Conservation (phyloP, 2,888 invertebrate genomes). For the Epirrita christyi region DNA sequence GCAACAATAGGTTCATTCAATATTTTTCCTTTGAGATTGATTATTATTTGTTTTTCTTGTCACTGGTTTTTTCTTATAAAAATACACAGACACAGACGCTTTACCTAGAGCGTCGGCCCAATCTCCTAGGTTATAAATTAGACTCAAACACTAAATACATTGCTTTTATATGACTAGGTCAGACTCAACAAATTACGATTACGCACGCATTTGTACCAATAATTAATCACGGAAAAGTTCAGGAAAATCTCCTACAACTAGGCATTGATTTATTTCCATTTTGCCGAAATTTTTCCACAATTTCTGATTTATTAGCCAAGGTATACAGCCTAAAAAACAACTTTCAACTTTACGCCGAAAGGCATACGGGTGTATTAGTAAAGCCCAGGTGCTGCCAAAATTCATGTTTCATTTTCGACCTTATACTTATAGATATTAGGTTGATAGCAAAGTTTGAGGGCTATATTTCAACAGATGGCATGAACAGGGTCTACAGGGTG, state of each 20-base stretch:
- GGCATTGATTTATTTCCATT: slow-evolving; percentile 30
- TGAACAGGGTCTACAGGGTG: slow-evolving; percentile 14
- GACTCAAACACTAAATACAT: neutral
- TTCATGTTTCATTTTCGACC: slow-evolving; percentile 7
- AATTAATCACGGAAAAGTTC: slow-evolving; percentile 27
- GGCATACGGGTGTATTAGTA: slow-evolving; percentile 3
- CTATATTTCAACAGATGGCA: slow-evolving; percentile 23
- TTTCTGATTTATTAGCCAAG: slow-evolving; percentile 33
- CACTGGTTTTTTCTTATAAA: no score
- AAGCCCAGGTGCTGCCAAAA: neutral
- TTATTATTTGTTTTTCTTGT: no score
- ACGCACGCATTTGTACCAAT: slow-evolving; percentile 11
- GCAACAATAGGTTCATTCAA: no score
- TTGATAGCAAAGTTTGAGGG: slow-evolving; percentile 8
- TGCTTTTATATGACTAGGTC: slow-evolving; percentile 1
- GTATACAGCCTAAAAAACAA: neutral
- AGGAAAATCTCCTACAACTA: slow-evolving; percentile 18
- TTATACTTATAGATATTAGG: neutral
- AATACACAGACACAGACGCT: no score
- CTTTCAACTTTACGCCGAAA: neutral
- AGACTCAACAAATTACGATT: slow-evolving; percentile 23
- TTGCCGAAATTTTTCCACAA: slow-evolving; percentile 26
- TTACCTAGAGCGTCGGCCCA: neutral
- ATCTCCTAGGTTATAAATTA: slow-evolving; percentile 1
- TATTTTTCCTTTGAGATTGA: no score